Evolutionary conservation across 2,888 invertebrate genomes (phyloP).

Genomic region (Leucophenga montana): DNA sequence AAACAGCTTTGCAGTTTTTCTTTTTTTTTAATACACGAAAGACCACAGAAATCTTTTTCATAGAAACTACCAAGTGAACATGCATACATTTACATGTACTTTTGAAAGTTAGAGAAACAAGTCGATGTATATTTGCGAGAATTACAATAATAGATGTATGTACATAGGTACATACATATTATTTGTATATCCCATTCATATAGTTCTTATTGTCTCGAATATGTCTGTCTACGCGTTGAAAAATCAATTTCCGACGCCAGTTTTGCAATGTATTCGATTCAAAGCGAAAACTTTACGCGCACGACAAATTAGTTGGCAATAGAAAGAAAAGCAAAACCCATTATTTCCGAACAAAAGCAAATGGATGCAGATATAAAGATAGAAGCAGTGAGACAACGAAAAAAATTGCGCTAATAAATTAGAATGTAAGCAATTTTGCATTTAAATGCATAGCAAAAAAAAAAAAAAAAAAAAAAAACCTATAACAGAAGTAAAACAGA

Average conservation of each 20-base stretch:
- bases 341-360: not conserved
- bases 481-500: not conserved
- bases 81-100: too few species aligned
- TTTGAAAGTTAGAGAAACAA: too few species aligned
- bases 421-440: not conserved
- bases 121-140: too few species aligned
- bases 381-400: not conserved
- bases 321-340: not conserved
- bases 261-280: not conserved
- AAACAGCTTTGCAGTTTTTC: too few species aligned
- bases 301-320: conserved; percentile 19
- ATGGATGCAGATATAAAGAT: not conserved
- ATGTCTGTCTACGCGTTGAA: too few species aligned
- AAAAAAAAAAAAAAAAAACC: not conserved
- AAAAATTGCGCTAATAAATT: conserved; percentile 4
- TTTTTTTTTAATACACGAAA: too few species aligned
- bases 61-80: too few species aligned
- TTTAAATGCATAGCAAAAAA: not conserved
- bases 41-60: too few species aligned
- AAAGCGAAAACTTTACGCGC: not conserved
- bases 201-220: too few species aligned
- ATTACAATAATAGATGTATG: too few species aligned
- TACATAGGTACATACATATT: too few species aligned
- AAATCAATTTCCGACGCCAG: not conserved
- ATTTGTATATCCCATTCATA: too few species aligned